phyloP scores from a whole-genome alignment of 1,140 invertebrate species.

The Olivierus martensii region DNA sequence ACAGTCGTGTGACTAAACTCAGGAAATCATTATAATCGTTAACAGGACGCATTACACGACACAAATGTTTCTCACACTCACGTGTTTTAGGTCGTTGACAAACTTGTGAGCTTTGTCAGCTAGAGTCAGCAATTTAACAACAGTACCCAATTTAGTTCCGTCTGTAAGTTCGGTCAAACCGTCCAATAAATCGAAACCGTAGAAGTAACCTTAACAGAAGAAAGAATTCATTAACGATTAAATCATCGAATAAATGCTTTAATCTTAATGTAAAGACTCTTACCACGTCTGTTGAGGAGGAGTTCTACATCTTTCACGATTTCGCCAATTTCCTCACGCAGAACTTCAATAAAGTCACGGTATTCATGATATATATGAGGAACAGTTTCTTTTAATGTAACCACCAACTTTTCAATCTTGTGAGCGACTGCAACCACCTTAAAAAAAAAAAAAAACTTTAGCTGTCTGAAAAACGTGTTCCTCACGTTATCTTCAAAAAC shows the following conservation, averaged over 20 bases:
- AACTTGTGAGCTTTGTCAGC: constrained; percentile 15
- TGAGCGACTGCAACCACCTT: constrained; percentile 9
- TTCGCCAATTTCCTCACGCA: constrained; percentile 4
- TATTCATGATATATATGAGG: constrained; percentile 8
- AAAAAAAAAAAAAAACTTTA: neutral
- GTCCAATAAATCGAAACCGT: constrained; percentile 12
- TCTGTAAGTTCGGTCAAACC: constrained; percentile 11
- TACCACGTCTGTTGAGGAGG: constrained; percentile 6
- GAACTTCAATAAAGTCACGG: constrained; percentile 2
- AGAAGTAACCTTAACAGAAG: neutral
- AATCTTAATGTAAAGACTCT: neutral
- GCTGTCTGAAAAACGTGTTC: neutral
- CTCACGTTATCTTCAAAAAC: no score
- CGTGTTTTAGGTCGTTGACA: constrained; percentile 10
- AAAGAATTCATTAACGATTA: no score
- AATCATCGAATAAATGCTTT: neutral
- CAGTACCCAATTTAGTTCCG: constrained; percentile 11
- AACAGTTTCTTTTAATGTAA: constrained; percentile 6
- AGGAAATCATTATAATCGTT: no score
- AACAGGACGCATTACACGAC: no score
- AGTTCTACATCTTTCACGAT: constrained; percentile 1
- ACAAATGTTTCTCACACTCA: neutral
- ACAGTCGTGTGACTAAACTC: no score
- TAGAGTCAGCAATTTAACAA: constrained; percentile 4
- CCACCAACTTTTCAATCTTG: constrained; percentile 1